phyloP scores from a whole-genome alignment of 2,888 invertebrate genomes.

The Nebria brevicollis region DNA sequence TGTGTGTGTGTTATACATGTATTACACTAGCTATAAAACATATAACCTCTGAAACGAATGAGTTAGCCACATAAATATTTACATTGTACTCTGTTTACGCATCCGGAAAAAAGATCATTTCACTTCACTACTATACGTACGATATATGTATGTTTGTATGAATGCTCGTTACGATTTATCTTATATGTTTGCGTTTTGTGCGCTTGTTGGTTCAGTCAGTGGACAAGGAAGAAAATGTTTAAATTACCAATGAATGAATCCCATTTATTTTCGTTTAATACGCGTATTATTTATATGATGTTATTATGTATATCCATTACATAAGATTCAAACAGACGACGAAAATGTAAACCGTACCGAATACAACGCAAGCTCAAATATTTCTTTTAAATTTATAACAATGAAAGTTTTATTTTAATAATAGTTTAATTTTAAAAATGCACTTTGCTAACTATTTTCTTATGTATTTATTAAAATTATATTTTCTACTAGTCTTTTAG shows the following conservation, averaged over 20 bases:
- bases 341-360: too few species aligned
- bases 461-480: too few species aligned
- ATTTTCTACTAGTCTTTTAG: too few species aligned
- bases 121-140: conserved; percentile 13
- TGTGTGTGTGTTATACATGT: neutral
- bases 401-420: too few species aligned
- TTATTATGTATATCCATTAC: neutral
- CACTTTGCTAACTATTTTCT: too few species aligned
- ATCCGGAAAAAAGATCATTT: conserved; percentile 39
- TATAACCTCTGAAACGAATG: conserved; percentile 37
- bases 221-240: conserved; percentile 14
- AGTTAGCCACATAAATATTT: conserved; percentile 46
- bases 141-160: neutral
- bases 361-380: too few species aligned
- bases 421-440: too few species aligned
- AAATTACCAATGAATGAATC: conserved; percentile 36
- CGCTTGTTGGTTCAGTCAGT: neutral
- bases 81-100: conserved; percentile 40
- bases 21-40: conserved; percentile 16
- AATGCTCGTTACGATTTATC: conserved; percentile 7
- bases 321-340: neutral
- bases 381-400: too few species aligned
- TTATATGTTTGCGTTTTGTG: neutral
- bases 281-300: neutral
- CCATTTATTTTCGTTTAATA: conserved; percentile 8